Percentiles rank a stretch among this genome's conserved stretches.
Conservation (phyloP, 2,797 vertebrate genomes). For the Oreonectes daqikongensis region DNA sequence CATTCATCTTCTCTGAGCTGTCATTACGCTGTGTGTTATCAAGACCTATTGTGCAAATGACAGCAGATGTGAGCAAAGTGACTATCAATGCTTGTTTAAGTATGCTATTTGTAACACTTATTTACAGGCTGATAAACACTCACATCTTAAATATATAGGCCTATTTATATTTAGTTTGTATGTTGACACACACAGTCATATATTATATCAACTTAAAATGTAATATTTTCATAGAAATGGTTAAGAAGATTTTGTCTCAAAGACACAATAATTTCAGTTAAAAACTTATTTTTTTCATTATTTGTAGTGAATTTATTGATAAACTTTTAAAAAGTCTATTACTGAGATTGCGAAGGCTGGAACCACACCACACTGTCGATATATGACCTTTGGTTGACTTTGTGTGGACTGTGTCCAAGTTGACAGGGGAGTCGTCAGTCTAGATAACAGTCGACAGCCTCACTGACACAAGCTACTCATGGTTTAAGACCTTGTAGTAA, state of each 20-base stretch:
- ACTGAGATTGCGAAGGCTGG: not conserved
- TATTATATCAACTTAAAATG: too few relatives aligned
- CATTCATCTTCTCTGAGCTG: not conserved
- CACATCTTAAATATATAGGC: not conserved
- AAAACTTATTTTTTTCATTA: too few relatives aligned
- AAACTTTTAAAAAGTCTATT: not conserved
- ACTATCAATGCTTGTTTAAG: not conserved
- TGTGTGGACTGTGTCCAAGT: slow-evolving; percentile 31
- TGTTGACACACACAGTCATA: too few relatives aligned
- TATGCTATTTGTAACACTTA: not conserved
- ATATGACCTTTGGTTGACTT: slow-evolving; percentile 25
- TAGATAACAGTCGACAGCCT: slow-evolving; percentile 43
- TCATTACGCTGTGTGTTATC: not conserved
- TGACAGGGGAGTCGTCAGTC: slow-evolving; percentile 16
- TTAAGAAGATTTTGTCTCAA: not conserved
- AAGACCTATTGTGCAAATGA: not conserved
- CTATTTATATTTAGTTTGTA: too few relatives aligned
- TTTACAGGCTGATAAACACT: not conserved
- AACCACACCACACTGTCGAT: not conserved
- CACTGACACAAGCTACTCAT: slow-evolving; percentile 26
- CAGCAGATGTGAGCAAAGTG: not conserved
- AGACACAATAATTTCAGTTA: too few relatives aligned
- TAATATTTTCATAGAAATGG: too few relatives aligned
- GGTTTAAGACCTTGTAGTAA: slow-evolving; percentile 19
- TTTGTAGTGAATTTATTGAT: too few relatives aligned